phyloP scores from a whole-genome alignment of 2,113 vertebrate species.

The Sorex fumeus region DNA sequence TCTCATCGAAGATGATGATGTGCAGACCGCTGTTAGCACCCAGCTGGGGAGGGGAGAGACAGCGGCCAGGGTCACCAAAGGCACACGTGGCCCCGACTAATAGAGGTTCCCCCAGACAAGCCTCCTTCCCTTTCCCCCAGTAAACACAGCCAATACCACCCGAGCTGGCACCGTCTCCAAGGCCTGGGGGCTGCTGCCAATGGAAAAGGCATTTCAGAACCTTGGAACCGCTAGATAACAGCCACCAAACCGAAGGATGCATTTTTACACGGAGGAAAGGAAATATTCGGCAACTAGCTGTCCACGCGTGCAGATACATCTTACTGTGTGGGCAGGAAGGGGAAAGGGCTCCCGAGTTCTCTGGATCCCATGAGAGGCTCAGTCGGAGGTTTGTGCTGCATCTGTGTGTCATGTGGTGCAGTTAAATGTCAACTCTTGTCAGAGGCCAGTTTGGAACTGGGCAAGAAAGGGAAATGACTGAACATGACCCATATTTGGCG shows the following conservation, averaged over 20 bases:
- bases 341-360: no score
- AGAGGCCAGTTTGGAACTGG: neutral
- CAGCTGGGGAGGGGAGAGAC: conserved; percentile 88
- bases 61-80: conserved; percentile 42
- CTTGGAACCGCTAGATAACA: neutral
- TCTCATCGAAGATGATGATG: conserved; percentile 99
- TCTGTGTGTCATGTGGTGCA: no score
- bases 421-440: neutral
- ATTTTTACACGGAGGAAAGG: no score
- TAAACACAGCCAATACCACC: neutral
- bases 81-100: conserved; percentile 35
- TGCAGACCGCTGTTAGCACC: conserved; percentile 98
- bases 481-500: conserved; percentile 19
- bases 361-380: no score
- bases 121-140: conserved; percentile 19
- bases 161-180: neutral
- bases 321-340: neutral
- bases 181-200: neutral
- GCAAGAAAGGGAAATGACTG: neutral
- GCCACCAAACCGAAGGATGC: no score
- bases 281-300: no score
- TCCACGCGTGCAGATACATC: neutral
- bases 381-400: no score
- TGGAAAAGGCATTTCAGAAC: conserved; percentile 21
- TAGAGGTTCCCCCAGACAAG: neutral